Conservation (phyloP, 2,888 invertebrate species). For the Dolichopus griseipennis region DNA sequence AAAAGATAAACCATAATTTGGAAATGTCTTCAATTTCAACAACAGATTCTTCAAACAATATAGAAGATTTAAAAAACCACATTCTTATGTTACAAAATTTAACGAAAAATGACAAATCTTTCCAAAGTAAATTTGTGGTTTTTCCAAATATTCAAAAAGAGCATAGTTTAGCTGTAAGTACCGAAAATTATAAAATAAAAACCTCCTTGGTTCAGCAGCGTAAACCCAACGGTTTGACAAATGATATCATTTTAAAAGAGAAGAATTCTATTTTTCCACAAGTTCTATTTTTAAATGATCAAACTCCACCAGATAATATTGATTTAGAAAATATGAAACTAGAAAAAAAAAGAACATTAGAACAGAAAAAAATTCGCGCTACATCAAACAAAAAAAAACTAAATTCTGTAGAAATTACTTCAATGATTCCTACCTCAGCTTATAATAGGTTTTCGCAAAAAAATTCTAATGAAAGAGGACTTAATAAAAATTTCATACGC, state of each 20-base stretch:
- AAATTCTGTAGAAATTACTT: constrained; percentile 22
- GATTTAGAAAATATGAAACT: constrained; percentile 24
- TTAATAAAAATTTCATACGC: constrained; percentile 19
- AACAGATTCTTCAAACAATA: constrained; percentile 36
- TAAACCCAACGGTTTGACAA: constrained; percentile 27
- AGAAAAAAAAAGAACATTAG: constrained; percentile 21
- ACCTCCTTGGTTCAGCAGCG: constrained; percentile 27
- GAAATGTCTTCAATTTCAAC: constrained; percentile 20
- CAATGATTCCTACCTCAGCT: constrained; percentile 22
- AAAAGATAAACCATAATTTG: constrained; percentile 24
- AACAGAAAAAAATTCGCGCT: neutral
- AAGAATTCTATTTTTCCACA: constrained; percentile 38
- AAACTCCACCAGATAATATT: constrained; percentile 28
- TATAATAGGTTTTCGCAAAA: constrained; percentile 27
- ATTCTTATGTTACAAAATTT: constrained; percentile 42
- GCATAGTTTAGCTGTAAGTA: constrained; percentile 26
- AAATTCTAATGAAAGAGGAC: no score
- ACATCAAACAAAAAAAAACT: constrained; percentile 20
- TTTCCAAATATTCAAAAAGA: constrained; percentile 41
- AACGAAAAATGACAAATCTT: constrained; percentile 40
- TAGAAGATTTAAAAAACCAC: constrained; percentile 42
- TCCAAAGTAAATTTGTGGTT: constrained; percentile 43
- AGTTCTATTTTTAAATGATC: constrained; percentile 38
- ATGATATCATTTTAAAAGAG: constrained; percentile 25
- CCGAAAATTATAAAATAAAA: neutral